Conservation (phyloP, 2,113 vertebrate species). For the Pelusios castaneus region DNA sequence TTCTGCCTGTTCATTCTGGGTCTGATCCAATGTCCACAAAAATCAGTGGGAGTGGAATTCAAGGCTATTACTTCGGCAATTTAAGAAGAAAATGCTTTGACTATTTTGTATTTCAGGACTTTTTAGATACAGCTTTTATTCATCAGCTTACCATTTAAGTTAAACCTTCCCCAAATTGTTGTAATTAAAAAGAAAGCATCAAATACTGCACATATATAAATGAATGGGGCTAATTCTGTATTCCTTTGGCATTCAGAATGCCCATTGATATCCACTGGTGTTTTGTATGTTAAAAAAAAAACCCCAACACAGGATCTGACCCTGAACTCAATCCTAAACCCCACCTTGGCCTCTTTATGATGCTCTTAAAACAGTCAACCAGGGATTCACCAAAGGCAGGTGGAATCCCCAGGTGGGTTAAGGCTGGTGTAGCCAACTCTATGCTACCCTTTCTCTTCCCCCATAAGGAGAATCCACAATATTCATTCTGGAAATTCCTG, state of each 20-base stretch:
- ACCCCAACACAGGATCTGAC: background rate
- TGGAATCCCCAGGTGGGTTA: background rate
- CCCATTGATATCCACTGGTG: background rate
- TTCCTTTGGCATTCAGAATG: background rate
- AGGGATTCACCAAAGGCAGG: background rate
- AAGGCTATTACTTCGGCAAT: background rate
- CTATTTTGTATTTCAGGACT: background rate
- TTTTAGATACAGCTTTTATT: background rate
- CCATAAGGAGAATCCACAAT: background rate
- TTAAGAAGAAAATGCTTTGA: background rate
- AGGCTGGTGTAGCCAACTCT: background rate
- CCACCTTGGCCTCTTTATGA: background rate
- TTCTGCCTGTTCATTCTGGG: background rate
- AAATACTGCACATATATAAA: background rate
- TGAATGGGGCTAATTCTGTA: accelerated
- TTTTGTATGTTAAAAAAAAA: background rate
- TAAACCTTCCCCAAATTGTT: background rate
- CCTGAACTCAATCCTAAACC: background rate
- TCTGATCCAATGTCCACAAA: background rate
- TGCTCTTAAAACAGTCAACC: background rate
- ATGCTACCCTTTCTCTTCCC: background rate
- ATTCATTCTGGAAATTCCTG: background rate
- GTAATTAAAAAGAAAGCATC: background rate
- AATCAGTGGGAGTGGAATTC: background rate
- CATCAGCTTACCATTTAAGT: background rate